phyloP scores from a whole-genome alignment of 2,113 vertebrate genomes.

The Bubo bubo region DNA sequence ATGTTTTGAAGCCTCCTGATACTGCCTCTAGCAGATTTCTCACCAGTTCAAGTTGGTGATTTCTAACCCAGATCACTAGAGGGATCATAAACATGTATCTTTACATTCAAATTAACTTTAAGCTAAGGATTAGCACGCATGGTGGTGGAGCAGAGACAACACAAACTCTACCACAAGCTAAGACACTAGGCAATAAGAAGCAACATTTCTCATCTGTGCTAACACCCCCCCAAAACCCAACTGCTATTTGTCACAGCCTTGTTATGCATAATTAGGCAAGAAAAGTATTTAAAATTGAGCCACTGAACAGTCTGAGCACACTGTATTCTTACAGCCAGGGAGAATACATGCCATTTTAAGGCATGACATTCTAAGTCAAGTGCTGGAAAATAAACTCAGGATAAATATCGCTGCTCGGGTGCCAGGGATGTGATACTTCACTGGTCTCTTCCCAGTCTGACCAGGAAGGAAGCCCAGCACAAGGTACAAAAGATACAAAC shows the following conservation, averaged over 20 bases:
- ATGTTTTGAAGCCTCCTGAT: neutral
- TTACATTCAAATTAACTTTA: neutral
- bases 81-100: neutral
- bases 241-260: neutral
- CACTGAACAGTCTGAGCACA: neutral
- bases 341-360: neutral
- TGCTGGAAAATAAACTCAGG: neutral
- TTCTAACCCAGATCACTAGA: neutral
- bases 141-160: neutral
- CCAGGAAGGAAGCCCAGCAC: neutral
- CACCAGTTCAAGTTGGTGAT: no score
- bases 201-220: neutral
- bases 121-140: neutral
- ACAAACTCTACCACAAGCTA: neutral
- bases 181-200: neutral
- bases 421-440: neutral
- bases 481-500: neutral
- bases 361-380: neutral
- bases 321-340: neutral
- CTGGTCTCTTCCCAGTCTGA: neutral
- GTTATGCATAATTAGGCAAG: neutral
- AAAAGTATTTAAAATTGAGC: neutral
- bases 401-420: neutral
- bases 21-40: neutral
- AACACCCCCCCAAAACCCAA: neutral